A percentile compares a stretch with the other conserved stretches of the same genome.
Conservation (phyloP, 2,888 invertebrate species). For the Callyntrura guangdongensis region DNA sequence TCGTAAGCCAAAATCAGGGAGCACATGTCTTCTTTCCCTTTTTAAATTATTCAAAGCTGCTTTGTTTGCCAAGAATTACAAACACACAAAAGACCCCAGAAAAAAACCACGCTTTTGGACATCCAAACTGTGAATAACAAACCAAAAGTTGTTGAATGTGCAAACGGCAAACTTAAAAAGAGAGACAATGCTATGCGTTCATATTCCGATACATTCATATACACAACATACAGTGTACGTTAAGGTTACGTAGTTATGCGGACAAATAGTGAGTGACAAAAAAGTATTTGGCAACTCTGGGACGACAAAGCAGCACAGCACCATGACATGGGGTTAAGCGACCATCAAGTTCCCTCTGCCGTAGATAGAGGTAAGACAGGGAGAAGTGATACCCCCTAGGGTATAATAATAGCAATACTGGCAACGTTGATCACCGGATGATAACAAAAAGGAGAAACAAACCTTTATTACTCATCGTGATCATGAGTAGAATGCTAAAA, state of each 20-base stretch:
- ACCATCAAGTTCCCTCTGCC: neutral
- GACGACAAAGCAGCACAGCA: neutral
- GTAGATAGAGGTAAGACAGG: conserved; percentile 12
- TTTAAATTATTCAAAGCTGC: conserved; percentile 15
- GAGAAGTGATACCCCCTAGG: conserved; percentile 34
- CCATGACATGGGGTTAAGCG: conserved; percentile 37
- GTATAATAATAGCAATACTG: conserved; percentile 51
- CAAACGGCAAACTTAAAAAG: neutral
- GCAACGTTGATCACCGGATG: conserved; percentile 27
- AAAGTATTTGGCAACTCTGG: conserved; percentile 19
- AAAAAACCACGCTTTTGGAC: neutral
- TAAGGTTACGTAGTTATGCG: neutral
- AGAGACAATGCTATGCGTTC: neutral
- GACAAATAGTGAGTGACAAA: neutral
- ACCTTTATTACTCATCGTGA: neutral
- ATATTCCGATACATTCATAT: no score
- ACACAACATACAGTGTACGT: no score
- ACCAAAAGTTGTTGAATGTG: neutral
- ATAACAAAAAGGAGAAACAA: neutral
- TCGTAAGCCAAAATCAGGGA: neutral
- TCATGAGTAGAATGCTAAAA: neutral
- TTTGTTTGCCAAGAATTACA: conserved; percentile 21
- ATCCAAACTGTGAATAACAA: neutral
- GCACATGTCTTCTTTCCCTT: neutral
- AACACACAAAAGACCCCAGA: neutral